phyloP scores from a whole-genome alignment of 2,113 vertebrate genomes.

The Chascanopsetta lugubris region DNA sequence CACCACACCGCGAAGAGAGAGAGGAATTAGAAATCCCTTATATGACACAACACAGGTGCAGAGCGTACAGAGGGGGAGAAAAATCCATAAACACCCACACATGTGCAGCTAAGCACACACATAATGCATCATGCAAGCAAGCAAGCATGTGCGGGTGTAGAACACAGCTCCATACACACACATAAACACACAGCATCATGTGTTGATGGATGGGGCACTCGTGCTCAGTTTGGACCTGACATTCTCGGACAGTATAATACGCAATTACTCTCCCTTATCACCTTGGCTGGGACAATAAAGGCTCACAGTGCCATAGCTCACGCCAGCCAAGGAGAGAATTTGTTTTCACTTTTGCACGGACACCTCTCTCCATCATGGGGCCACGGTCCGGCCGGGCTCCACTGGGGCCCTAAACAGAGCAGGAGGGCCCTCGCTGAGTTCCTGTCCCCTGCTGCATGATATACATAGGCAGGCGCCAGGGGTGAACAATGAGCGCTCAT shows the following conservation, averaged over 20 bases:
- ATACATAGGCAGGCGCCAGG: conserved; percentile 37
- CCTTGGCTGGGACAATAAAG: conserved; percentile 98
- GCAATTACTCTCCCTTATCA: conserved; percentile 99
- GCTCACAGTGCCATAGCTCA: conserved; percentile 96
- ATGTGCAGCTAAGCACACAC: conserved; percentile 16
- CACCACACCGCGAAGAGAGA: conserved; percentile 2
- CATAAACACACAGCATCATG: conserved; percentile 65
- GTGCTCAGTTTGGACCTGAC: conserved; percentile 96
- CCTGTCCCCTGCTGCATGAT: conserved; percentile 46
- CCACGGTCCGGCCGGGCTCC: conserved; percentile 54
- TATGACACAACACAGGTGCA: conserved; percentile 25
- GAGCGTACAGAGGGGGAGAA: conserved; percentile 34
- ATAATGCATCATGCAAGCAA: conserved; percentile 70
- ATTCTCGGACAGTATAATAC: conserved; percentile 98
- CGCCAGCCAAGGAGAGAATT: conserved; percentile 95
- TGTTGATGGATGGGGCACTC: conserved; percentile 94
- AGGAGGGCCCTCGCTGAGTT: conserved; percentile 35
- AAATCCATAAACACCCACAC: conserved; percentile 43
- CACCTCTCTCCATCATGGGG: conserved; percentile 86
- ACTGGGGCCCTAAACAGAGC: conserved; percentile 41
- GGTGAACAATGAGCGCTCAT: conserved; percentile 45
- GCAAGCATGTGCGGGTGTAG: conserved; percentile 56
- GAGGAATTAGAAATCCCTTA: conserved; percentile 45
- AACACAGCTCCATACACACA: conserved; percentile 52
- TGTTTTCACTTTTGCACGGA: conserved; percentile 96